Evolutionary conservation across 2,113 vertebrate genomes (phyloP), one percentile per base, ranked within the genome.

Genomic region (Numenius arquata): DNA sequence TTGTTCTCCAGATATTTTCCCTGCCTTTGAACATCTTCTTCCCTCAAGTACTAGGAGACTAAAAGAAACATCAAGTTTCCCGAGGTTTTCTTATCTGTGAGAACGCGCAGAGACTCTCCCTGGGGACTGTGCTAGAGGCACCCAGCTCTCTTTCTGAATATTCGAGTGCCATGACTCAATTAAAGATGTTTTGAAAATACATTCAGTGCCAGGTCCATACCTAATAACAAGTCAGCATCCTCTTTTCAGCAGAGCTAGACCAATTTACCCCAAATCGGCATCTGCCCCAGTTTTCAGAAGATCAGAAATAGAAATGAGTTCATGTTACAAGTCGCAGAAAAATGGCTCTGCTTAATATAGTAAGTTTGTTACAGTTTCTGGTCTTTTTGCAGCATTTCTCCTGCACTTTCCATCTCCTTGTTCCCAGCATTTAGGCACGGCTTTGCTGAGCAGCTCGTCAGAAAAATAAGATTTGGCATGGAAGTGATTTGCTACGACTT

Each of bases 221-320:
- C 63, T 73, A 65, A 53, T 26, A 61, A 92, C 84, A 85, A 75
- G 63, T 7, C 80, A 70, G n/a, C 29, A 90, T 41, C 48, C 58
- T 75, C 68, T 82, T 68, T 89, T 73, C 36, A 65, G 58, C 4
- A 4, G 80, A 90, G 41, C 48, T 72, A 71, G 74, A 82, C 55
- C 77, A 68, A 79, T 85, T 58, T 89, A 92, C 84, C 74, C 71
- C 67, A 87, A 91, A 89, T 80, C 1, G 1, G 66, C 38, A 94
- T 29, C 55, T 95, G 95, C 84, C 91, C 94, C 92, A 92, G 74
- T 95, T 96, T 95, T 78, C 53, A 61, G 62, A 88, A 61, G 66
- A 96, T 79, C 88, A 73, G 74, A 85, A 96, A 96, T 89, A 95
- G 93, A 96, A 97, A 95, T 0, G 32, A 89, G 87, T 95, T 95